Percentiles rank a stretch among this genome's conserved stretches.
Conservation (phyloP, 2,888 invertebrate species). For the Sialis lutaria region DNA sequence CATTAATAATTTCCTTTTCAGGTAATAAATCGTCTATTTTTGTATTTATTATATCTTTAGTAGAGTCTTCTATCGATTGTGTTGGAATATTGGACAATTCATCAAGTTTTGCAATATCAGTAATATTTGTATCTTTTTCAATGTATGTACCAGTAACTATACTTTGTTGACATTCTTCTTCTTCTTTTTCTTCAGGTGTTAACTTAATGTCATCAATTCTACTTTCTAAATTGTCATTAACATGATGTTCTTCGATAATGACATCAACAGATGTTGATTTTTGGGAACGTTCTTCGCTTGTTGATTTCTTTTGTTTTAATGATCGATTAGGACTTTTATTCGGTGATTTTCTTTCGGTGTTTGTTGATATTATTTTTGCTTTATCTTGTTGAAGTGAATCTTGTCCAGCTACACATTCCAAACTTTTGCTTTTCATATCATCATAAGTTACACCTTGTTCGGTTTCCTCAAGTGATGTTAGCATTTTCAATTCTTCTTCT, state of each 20-base stretch:
- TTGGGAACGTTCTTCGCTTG: not conserved
- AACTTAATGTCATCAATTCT: not conserved
- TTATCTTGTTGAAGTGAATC: not conserved
- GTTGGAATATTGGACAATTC: not conserved
- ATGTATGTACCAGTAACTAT: no score
- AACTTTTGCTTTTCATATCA: not conserved
- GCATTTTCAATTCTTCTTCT: constrained; percentile 43
- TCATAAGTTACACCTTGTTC: constrained; percentile 20
- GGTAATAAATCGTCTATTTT: not conserved
- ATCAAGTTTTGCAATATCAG: not conserved
- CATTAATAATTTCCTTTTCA: not conserved
- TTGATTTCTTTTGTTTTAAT: not conserved
- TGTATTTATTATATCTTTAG: not conserved
- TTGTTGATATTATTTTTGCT: not conserved
- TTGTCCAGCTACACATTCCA: not conserved
- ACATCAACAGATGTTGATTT: not conserved
- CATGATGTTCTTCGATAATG: no score
- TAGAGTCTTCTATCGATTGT: not conserved
- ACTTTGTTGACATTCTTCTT: no score
- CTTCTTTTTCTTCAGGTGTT: not conserved
- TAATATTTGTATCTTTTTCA: no score
- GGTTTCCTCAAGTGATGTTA: constrained; percentile 44
- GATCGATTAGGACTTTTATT: not conserved
- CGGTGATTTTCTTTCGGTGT: not conserved
- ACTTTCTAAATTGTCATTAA: not conserved